Percentiles rank a stretch among this genome's conserved stretches.
phyloP scores from a whole-genome alignment of 2,888 invertebrate species.

The Alviniconcha strummeri region DNA sequence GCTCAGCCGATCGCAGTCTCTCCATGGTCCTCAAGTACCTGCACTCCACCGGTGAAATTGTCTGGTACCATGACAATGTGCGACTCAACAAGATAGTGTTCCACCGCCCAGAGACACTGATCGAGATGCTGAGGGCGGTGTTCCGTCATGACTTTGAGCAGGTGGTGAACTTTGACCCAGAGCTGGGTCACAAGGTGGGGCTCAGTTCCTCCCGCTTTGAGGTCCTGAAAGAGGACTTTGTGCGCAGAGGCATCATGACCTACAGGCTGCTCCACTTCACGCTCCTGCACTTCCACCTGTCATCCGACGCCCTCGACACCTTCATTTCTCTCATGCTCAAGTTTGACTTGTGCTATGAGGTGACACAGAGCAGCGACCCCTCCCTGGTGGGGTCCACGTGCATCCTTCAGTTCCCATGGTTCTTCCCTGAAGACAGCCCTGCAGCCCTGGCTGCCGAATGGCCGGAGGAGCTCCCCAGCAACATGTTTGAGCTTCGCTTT shows the following conservation, averaged over 20 bases:
- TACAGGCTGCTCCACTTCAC: constrained; percentile 59
- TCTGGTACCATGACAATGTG: constrained; percentile 65
- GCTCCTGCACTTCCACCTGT: constrained; percentile 58
- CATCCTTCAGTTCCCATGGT: constrained; percentile 67
- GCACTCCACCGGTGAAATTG: constrained; percentile 60
- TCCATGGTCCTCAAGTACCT: constrained; percentile 62
- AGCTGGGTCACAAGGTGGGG: constrained; percentile 48
- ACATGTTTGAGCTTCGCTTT: constrained; percentile 48
- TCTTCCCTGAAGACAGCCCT: constrained; percentile 54
- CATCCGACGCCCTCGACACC: constrained; percentile 56
- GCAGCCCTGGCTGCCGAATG: constrained; percentile 50
- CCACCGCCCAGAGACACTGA: constrained; percentile 63
- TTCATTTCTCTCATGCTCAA: constrained; percentile 63
- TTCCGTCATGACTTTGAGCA: constrained; percentile 66
- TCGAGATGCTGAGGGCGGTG: constrained; percentile 65
- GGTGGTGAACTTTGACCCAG: constrained; percentile 52
- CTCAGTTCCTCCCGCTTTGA: constrained; percentile 41
- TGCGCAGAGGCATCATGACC: constrained; percentile 60
- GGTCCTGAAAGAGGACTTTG: constrained; percentile 57
- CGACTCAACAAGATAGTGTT: constrained; percentile 59
- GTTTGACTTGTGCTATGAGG: constrained; percentile 66
- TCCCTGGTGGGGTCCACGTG: constrained; percentile 50
- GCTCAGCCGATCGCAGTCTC: constrained; percentile 59
- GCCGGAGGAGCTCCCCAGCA: constrained; percentile 47
- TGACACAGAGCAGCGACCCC: constrained; percentile 48